phyloP scores from a whole-genome alignment of 2,888 invertebrate genomes.

The Eupithecia centaureata region DNA sequence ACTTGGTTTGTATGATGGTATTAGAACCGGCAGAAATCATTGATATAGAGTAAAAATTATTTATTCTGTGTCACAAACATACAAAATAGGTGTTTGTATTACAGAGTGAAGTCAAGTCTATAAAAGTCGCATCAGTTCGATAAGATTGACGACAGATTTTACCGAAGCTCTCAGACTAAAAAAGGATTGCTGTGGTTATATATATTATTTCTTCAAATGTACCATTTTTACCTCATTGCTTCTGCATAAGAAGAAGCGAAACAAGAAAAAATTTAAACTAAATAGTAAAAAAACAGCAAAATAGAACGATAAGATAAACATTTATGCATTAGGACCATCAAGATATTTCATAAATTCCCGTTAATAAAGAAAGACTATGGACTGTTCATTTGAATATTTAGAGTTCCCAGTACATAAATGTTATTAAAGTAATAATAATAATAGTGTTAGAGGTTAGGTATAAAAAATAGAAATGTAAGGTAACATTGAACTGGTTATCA shows the following conservation, averaged over 20 bases:
- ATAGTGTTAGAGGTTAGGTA: neutral
- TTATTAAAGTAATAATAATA: neutral
- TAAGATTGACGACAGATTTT: conserved; percentile 17
- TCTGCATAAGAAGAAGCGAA: conserved; percentile 78
- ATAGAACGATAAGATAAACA: conserved; percentile 45
- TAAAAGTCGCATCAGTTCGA: neutral
- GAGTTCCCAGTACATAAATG: neutral
- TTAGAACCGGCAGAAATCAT: neutral
- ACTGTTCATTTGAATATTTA: neutral
- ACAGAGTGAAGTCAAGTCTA: neutral
- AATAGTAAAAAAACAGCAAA: conserved; percentile 36
- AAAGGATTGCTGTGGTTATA: conserved; percentile 80
- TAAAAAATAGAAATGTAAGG: conserved; percentile 7
- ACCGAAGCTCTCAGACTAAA: conserved; percentile 56
- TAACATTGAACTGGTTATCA: neutral
- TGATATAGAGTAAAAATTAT: too few relatives aligned
- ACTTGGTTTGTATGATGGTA: neutral
- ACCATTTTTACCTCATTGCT: conserved; percentile 68
- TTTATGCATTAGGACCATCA: conserved; percentile 25
- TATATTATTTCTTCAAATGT: conserved; percentile 28
- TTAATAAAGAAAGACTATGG: neutral
- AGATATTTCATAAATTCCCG: neutral
- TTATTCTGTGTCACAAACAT: too few relatives aligned
- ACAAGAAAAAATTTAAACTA: conserved; percentile 44
- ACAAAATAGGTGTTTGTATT: too few relatives aligned